phyloP scores from a whole-genome alignment of 2,888 invertebrate genomes.

The Sceliomorpha sp. region DNA sequence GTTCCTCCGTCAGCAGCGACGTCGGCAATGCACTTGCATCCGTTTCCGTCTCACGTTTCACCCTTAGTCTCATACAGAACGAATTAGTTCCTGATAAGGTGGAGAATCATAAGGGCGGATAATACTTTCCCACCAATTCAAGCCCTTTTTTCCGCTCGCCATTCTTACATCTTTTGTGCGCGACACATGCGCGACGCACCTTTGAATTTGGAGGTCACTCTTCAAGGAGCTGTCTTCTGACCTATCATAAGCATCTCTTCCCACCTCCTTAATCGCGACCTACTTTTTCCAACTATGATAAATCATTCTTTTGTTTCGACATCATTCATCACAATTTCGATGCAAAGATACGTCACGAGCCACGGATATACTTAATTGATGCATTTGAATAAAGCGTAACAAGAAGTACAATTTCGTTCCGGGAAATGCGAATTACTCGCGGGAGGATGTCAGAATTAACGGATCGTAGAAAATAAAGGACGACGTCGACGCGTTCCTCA shows the following conservation, averaged over 20 bases:
- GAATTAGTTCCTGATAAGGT: slow-evolving; percentile 58
- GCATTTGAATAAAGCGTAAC: too few relatives aligned
- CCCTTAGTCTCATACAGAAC: slow-evolving; percentile 56
- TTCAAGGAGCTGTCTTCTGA: slow-evolving; percentile 1
- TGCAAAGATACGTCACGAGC: too few relatives aligned
- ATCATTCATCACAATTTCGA: too few relatives aligned
- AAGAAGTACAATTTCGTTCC: too few relatives aligned
- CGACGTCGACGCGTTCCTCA: not conserved
- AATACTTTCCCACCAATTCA: slow-evolving; percentile 66
- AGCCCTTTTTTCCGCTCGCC: slow-evolving; percentile 47
- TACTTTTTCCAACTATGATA: not conserved
- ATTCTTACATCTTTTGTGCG: slow-evolving; percentile 19
- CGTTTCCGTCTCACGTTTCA: slow-evolving; percentile 70
- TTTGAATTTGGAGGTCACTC: slow-evolving; percentile 22
- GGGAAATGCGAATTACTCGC: too few relatives aligned
- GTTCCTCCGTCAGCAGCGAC: too few relatives aligned
- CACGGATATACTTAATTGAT: too few relatives aligned
- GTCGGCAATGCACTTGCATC: slow-evolving; percentile 66
- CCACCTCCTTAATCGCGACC: not conserved
- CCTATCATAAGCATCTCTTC: not conserved
- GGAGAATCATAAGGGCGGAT: slow-evolving; percentile 60
- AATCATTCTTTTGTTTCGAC: too few relatives aligned
- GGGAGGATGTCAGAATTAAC: slow-evolving; percentile 21
- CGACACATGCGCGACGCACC: slow-evolving; percentile 2
- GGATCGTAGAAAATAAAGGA: slow-evolving; percentile 15